These are phyloP conservation scores for Gracilinanus agilis DNA, from an alignment of 2,113 vertebrate genomes.

Conservation along the genomic window DNA sequence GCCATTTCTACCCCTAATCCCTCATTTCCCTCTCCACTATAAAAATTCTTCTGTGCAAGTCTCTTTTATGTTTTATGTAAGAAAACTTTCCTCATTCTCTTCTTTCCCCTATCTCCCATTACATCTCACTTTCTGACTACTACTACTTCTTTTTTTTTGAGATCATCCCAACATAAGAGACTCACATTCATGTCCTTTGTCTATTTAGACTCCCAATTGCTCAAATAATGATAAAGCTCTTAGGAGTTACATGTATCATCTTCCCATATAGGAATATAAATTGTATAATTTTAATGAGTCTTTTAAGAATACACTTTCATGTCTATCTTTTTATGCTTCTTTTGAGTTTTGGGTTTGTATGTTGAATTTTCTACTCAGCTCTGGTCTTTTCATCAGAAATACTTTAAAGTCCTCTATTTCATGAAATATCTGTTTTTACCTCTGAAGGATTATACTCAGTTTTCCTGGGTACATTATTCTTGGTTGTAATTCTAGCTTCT, in stretches of 20 bases:
- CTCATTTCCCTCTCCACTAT: neutral
- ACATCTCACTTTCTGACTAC: neutral
- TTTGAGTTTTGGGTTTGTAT: neutral
- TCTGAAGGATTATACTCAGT: neutral
- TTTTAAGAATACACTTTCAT: neutral
- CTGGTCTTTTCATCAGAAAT: neutral
- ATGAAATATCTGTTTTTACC: neutral
- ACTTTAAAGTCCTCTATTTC: neutral
- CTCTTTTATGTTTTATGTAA: neutral
- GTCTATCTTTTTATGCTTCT: neutral
- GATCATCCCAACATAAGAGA: neutral
- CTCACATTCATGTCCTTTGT: neutral
- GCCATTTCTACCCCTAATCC: neutral
- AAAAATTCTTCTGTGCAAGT: neutral
- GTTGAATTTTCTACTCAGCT: neutral
- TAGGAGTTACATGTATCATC: too few relatives aligned
- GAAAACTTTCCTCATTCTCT: neutral
- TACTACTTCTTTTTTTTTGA: neutral
- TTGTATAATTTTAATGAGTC: neutral
- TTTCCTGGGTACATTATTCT: neutral
- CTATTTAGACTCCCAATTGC: neutral
- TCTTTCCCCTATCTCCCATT: neutral
- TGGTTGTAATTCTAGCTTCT: neutral
- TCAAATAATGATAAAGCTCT: neutral
- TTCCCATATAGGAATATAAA: neutral